Conservation (phyloP, 2,797 vertebrate genomes). For the Scarus forsteni region DNA sequence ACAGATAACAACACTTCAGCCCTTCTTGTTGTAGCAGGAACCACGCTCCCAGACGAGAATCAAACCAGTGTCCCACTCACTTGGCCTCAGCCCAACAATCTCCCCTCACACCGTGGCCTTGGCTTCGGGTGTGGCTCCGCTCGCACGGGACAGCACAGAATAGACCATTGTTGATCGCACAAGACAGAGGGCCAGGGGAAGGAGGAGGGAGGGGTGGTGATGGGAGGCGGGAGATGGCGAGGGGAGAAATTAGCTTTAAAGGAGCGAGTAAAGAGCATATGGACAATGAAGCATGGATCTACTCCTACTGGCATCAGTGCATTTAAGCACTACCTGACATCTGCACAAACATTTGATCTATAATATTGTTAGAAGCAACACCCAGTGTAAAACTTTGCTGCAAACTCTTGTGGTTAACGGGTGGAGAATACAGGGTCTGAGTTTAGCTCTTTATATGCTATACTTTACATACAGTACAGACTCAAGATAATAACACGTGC, state of each 20-base stretch:
- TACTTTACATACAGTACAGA: background rate
- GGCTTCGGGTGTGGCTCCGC: constrained; percentile 77
- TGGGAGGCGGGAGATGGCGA: constrained; percentile 27
- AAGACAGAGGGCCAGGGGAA: constrained; percentile 71
- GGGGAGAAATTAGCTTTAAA: constrained; percentile 60
- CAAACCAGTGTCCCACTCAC: constrained; percentile 70
- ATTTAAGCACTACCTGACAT: constrained; percentile 14
- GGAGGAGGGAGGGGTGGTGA: constrained; percentile 30
- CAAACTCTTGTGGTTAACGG: background rate
- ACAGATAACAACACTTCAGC: constrained; percentile 49
- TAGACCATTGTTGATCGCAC: constrained; percentile 82
- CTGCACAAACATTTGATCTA: background rate
- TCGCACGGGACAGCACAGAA: constrained; percentile 81
- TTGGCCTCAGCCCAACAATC: constrained; percentile 69
- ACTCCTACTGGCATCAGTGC: constrained; percentile 33
- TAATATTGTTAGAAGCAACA: too few species aligned
- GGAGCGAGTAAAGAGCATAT: constrained; percentile 36
- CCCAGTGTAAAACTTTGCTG: background rate
- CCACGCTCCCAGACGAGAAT: constrained; percentile 76
- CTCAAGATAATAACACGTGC: too few species aligned
- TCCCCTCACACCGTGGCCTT: constrained; percentile 75
- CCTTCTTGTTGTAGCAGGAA: constrained; percentile 38
- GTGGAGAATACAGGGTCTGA: background rate
- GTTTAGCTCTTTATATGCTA: background rate
- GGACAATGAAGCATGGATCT: constrained; percentile 51